These are phyloP conservation scores for Cydia strobilella DNA, from an alignment of 1,140 invertebrate genomes.

Conservation along the genomic window DNA sequence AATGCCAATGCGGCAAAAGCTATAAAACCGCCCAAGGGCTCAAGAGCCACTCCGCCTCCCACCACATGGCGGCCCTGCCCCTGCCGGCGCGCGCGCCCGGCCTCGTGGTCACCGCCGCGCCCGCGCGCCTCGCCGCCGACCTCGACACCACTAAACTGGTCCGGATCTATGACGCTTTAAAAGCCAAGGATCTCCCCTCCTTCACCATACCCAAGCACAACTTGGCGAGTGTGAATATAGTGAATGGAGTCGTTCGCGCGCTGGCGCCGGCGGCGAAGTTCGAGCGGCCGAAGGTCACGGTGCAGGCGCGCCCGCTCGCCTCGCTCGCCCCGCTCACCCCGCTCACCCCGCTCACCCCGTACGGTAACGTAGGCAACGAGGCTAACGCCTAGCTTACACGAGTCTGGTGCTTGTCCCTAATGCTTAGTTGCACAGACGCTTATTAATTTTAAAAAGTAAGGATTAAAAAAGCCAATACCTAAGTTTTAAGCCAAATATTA, in stretches of 20 bases:
- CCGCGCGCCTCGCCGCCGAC: constrained; percentile 50
- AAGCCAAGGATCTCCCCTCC: constrained; percentile 60
- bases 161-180: constrained; percentile 69
- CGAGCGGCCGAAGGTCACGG: constrained; percentile 59
- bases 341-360: constrained; percentile 43
- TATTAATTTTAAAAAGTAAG: not conserved
- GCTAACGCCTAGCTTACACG: not conserved
- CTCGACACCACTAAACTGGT: constrained; percentile 67
- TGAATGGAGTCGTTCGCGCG: constrained; percentile 35
- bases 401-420: not conserved
- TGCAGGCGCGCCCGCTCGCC: constrained; percentile 50
- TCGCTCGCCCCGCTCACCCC: constrained; percentile 43
- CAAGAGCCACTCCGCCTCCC: constrained; percentile 84
- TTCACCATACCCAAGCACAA: constrained; percentile 69
- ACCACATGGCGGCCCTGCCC: constrained; percentile 79
- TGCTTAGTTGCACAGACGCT: constrained; percentile 39
- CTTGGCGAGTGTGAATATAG: constrained; percentile 58
- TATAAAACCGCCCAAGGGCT: constrained; percentile 89
- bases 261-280: constrained; percentile 43
- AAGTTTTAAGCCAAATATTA: no score
- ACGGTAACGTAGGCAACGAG: constrained; percentile 38
- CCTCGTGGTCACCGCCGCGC: constrained; percentile 63
- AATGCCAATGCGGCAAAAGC: constrained; percentile 91
- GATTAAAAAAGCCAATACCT: no score
- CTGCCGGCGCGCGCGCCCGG: constrained; percentile 47